phyloP scores from a whole-genome alignment of 2,113 vertebrate genomes.

The Malurus elegans region DNA sequence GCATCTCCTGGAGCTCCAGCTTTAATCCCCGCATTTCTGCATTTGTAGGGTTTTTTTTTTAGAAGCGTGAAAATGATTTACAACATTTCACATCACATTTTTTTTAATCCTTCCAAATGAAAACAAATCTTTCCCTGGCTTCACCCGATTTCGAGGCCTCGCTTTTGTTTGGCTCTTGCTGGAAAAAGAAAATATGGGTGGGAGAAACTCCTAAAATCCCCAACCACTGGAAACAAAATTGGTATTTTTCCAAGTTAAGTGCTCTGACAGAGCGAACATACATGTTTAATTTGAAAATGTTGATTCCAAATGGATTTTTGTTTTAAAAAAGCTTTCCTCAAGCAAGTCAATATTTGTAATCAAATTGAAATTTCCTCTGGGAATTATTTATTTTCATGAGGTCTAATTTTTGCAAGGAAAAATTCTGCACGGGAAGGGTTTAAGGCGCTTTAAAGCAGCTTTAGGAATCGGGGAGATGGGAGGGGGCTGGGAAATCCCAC shows the following conservation, averaged over 20 bases:
- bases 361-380: conserved; percentile 64
- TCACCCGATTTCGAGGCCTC: neutral
- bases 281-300: conserved; percentile 64
- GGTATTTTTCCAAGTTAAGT: conserved; percentile 42
- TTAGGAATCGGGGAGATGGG: neutral
- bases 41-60: neutral
- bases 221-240: conserved; percentile 13
- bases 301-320: conserved; percentile 66
- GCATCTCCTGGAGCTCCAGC: conserved; percentile 1
- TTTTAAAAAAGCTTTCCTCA: conserved; percentile 35
- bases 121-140: neutral
- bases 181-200: neutral
- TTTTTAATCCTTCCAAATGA: conserved; percentile 15
- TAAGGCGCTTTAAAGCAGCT: neutral
- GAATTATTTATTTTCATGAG: conserved; percentile 63
- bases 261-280: neutral
- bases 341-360: conserved; percentile 70
- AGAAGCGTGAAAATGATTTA: conserved; percentile 10
- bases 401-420: conserved; percentile 46
- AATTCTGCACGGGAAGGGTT: neutral
- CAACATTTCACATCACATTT: neutral
- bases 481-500: neutral
- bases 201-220: conserved; percentile 51
- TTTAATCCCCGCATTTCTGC: neutral
- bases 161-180: neutral